Evolutionary conservation across 2,888 invertebrate genomes (phyloP).

Genomic region (Amphipoea lucens): DNA sequence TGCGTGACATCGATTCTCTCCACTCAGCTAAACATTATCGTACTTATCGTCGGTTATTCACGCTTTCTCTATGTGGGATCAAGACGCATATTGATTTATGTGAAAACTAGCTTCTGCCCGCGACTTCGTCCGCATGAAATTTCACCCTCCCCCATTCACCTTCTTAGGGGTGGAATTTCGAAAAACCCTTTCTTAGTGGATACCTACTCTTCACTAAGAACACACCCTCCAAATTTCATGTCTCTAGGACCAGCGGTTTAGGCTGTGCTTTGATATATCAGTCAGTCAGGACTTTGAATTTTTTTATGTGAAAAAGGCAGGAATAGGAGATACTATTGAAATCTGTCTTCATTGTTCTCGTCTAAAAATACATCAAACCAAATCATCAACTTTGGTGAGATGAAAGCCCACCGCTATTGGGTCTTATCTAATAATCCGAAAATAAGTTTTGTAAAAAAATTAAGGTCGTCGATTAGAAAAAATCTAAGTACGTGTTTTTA

Average conservation of each 20-base stretch:
- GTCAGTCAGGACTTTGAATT: too few species aligned
- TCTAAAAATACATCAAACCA: background rate
- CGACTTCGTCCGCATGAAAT: too few species aligned
- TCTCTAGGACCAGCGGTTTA: too few species aligned
- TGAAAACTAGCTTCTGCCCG: background rate
- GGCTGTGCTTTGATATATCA: too few species aligned
- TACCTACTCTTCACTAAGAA: too few species aligned
- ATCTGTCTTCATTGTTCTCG: background rate
- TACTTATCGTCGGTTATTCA: constrained; percentile 31
- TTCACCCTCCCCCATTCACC: too few species aligned
- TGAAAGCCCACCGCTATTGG: background rate
- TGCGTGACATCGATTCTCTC: constrained; percentile 59
- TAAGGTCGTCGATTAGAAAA: background rate
- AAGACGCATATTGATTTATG: constrained; percentile 1
- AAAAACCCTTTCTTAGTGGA: too few species aligned
- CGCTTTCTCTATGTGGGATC: constrained; percentile 36
- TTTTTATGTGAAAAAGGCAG: background rate
- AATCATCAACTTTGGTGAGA: background rate
- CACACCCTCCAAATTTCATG: too few species aligned
- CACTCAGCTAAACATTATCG: constrained; percentile 45
- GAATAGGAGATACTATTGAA: background rate
- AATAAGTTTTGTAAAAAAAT: background rate
- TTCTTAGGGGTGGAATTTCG: too few species aligned
- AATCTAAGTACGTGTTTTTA: background rate
- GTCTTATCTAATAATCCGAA: background rate